phyloP scores from a whole-genome alignment of 2,113 vertebrate genomes.

The Chlorocebus sabaeus region DNA sequence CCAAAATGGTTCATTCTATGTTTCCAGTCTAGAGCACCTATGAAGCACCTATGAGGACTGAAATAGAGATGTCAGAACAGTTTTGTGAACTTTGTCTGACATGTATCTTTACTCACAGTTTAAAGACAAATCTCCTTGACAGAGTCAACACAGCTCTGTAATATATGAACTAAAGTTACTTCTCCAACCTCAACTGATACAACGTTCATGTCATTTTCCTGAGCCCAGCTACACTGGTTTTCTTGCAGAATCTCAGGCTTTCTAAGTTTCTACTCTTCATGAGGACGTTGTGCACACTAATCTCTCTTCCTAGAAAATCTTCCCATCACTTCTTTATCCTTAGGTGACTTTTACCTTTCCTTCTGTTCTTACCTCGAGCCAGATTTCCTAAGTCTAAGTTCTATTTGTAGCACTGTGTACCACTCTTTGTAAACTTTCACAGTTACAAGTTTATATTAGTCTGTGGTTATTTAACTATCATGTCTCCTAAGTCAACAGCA shows the following conservation, averaged over 20 bases:
- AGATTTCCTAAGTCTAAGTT: not conserved
- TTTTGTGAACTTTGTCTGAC: not conserved
- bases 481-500: not conserved
- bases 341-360: not conserved
- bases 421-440: not conserved
- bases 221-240: not conserved
- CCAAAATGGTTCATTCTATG: not conserved
- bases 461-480: not conserved
- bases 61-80: not conserved
- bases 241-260: not conserved
- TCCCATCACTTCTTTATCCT: not conserved
- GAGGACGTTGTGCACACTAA: not conserved
- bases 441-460: not conserved
- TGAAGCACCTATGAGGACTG: not conserved
- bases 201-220: not conserved
- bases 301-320: not conserved
- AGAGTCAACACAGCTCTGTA: not conserved
- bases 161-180: not conserved
- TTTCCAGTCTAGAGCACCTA: not conserved
- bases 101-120: not conserved
- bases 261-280: not conserved
- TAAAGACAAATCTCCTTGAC: not conserved
- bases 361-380: not conserved
- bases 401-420: not conserved
- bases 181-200: not conserved